Base-by-base conservation (phyloP, 1,140 invertebrate genomes). In the Antheraea mylitta region DNA sequence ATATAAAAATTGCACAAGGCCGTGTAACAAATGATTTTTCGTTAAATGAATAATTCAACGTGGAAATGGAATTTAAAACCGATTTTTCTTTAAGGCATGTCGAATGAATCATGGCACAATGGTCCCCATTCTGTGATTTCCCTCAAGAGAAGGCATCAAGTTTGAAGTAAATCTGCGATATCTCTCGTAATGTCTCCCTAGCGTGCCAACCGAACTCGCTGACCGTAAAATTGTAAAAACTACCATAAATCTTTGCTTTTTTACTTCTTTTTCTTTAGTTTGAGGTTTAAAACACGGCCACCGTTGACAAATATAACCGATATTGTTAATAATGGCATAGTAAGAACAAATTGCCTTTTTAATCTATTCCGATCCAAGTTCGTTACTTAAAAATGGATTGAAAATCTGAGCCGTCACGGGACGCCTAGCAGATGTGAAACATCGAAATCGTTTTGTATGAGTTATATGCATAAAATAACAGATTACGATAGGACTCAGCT, bases 91-190 rank as follows among this genome's bases (percentile, higher is more conserved):
- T 45, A 67, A 71, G 69, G 58, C 66, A 13, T 69, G 70, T 73
- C 69, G 75, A 75, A 74, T 79, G 80, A 80, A 77, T 76, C 76
- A 82, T 79, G 75, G 75, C 70, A 75, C 79, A 80, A 84, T 84
- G 77, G 79, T 71, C 72, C 78, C 77, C 77, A 86, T 86, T 83
- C 78, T 77, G 75, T 81, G 84, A 86, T 85, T 86, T 84, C 80
- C 81, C 85, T 81, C 81, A 67, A 81, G 85, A 83, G 83, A 79
- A 82, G 75, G 71, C 78, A 83, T 85, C 80, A 83, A 85, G 80
- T 85, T 86, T 80, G 82, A 85, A 88, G 86, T 86, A 86, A 85
- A 85, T 88, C 84, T 84, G 82, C 77, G 83, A 86, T 85, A 88
- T 85, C 80, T 83, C 75, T 76, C 70, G 80, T 86, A 85, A 88